These are phyloP conservation scores for Ochotona princeps DNA, from an alignment of 2,113 vertebrate genomes.

Conservation along the genomic window DNA sequence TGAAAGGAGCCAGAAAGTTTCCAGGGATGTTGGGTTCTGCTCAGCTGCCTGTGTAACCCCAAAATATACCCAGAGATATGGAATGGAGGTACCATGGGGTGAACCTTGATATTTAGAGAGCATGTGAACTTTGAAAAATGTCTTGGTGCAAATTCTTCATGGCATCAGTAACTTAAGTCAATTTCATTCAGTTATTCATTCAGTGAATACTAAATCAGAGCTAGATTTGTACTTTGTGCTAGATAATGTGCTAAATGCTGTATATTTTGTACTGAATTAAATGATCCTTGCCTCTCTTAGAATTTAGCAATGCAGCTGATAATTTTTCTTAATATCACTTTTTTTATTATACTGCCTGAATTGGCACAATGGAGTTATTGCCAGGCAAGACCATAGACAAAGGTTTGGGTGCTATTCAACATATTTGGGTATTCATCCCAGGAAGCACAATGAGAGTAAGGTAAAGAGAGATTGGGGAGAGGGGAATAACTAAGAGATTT, in stretches of 20 bases:
- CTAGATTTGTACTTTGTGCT: not conserved
- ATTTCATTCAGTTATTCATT: not conserved
- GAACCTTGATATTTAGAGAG: not conserved
- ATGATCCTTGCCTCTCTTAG: not conserved
- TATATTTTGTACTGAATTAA: not conserved
- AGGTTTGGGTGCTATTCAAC: not conserved
- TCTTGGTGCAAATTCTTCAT: not conserved
- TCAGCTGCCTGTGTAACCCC: not conserved
- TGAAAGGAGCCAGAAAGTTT: not conserved
- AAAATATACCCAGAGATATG: not conserved
- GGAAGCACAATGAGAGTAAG: not conserved
- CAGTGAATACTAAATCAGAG: not conserved
- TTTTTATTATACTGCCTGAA: not conserved
- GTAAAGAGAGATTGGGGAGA: not conserved
- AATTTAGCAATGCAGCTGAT: not conserved
- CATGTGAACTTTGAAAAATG: not conserved
- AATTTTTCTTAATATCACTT: not conserved
- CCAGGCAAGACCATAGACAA: not conserved
- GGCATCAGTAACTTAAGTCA: not conserved
- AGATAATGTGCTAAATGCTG: not conserved
- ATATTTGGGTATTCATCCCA: not conserved
- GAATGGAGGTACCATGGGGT: not conserved
- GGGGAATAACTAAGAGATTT: not conserved
- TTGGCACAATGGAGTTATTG: not conserved
- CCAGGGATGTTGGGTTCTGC: not conserved